Conservation (phyloP, 2,888 invertebrate species). For the Heteropelma amictum region DNA sequence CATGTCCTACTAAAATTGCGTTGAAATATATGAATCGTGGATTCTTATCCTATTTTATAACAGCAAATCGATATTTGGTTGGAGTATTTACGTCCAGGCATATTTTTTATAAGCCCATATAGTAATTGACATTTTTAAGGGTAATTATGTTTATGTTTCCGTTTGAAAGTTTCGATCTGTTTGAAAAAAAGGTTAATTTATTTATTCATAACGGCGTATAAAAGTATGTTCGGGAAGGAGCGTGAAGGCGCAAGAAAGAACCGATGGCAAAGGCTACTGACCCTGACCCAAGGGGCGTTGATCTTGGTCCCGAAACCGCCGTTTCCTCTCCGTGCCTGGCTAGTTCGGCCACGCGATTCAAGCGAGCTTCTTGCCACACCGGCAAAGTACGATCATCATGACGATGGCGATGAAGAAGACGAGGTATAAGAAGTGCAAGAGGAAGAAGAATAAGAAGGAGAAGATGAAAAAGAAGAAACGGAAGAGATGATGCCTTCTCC, state of each 20-base stretch:
- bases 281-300: slow-evolving; percentile 77
- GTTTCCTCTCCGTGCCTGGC: slow-evolving; percentile 59
- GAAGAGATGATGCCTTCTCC: slow-evolving; percentile 45
- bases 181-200: slow-evolving; percentile 42
- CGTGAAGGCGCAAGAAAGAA: slow-evolving; percentile 47
- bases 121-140: too few species aligned
- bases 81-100: too few species aligned
- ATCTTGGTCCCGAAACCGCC: slow-evolving; percentile 71
- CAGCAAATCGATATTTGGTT: too few species aligned
- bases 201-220: slow-evolving; percentile 60
- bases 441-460: slow-evolving; percentile 6
- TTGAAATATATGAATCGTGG: too few species aligned
- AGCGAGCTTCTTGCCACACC: slow-evolving; percentile 43
- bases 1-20: too few species aligned
- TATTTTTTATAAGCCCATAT: too few species aligned
- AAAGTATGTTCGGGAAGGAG: slow-evolving; percentile 2
- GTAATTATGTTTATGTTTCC: too few species aligned
- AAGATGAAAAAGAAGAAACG: slow-evolving; percentile 35
- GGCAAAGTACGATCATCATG: slow-evolving; percentile 28
- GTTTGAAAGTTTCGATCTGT: background rate
- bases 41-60: too few species aligned
- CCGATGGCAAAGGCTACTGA: slow-evolving; percentile 75
- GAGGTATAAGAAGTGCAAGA: slow-evolving; percentile 13
- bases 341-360: slow-evolving; percentile 52
- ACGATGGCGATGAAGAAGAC: slow-evolving; percentile 25